These are phyloP conservation scores for Bombus affinis DNA, from an alignment of 1,140 invertebrate genomes.

Conservation along the genomic window DNA sequence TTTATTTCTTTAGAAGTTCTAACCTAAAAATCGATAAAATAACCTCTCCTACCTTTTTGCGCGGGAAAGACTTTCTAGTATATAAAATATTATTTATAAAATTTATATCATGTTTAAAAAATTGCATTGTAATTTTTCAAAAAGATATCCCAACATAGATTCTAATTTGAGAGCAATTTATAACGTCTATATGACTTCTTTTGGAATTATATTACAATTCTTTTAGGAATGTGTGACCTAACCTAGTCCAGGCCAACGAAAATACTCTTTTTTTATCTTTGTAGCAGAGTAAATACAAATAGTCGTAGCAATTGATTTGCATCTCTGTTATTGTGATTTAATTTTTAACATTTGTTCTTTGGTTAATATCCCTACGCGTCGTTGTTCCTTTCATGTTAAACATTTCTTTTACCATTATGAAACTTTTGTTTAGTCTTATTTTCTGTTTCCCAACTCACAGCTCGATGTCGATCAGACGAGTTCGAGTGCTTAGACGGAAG, in stretches of 20 bases:
- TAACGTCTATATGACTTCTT: too few relatives aligned
- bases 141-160: not conserved
- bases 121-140: not conserved
- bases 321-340: not conserved
- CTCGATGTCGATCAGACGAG: constrained; percentile 84
- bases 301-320: too few relatives aligned
- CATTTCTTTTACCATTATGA: not conserved
- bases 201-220: too few relatives aligned
- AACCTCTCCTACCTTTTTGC: not conserved
- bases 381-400: not conserved
- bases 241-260: too few relatives aligned
- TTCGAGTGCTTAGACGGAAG: constrained; percentile 86
- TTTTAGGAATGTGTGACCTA: too few relatives aligned
- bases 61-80: too few relatives aligned
- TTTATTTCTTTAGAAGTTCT: not conserved
- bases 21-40: not conserved
- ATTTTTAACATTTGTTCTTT: not conserved
- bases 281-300: too few relatives aligned
- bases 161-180: not conserved
- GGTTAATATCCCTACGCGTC: not conserved
- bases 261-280: too few relatives aligned
- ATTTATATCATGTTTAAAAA: too few relatives aligned
- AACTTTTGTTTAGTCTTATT: constrained; percentile 63
- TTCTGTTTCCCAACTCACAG: constrained; percentile 80
- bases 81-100: too few relatives aligned